Conservation (phyloP, 2,113 vertebrate species). For the Lathamus discolor region DNA sequence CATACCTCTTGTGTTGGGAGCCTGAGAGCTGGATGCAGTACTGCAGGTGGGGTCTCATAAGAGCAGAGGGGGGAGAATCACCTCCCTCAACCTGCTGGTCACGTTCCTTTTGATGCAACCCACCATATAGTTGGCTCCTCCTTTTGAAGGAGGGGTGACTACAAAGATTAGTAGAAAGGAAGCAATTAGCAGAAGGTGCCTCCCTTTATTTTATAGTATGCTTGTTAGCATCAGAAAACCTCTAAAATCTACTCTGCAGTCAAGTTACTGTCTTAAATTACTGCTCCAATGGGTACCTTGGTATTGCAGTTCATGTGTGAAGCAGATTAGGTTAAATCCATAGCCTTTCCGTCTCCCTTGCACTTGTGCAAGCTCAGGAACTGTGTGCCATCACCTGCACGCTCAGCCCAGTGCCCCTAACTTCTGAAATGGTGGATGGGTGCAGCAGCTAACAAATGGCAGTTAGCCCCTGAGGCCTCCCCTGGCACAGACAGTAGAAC, state of each 20-base stretch:
- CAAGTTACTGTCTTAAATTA: neutral
- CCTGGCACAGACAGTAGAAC: rapidly evolving
- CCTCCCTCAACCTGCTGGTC: neutral
- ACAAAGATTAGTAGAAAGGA: neutral
- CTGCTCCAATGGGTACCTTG: rapidly evolving
- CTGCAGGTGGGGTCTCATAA: neutral
- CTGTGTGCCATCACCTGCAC: rapidly evolving
- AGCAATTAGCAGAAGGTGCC: neutral
- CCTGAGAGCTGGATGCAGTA: neutral
- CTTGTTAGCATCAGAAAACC: neutral
- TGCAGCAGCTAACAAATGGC: neutral
- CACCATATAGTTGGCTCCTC: neutral
- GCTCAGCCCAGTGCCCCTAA: rapidly evolving
- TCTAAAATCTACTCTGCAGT: neutral
- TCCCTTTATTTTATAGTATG: neutral
- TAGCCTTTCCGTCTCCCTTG: rapidly evolving
- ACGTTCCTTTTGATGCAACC: neutral
- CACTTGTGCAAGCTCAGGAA: neutral
- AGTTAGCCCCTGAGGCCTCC: neutral
- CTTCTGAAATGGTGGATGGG: too few relatives aligned
- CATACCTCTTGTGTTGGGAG: neutral
- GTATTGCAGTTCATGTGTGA: rapidly evolving
- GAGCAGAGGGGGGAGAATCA: neutral
- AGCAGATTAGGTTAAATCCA: neutral
- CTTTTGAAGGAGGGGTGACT: neutral